A percentile compares a stretch with the other conserved stretches of the same genome.
These are phyloP conservation scores for Cercocebus atys DNA, from an alignment of 2,113 vertebrate species.

Conservation along the genomic window DNA sequence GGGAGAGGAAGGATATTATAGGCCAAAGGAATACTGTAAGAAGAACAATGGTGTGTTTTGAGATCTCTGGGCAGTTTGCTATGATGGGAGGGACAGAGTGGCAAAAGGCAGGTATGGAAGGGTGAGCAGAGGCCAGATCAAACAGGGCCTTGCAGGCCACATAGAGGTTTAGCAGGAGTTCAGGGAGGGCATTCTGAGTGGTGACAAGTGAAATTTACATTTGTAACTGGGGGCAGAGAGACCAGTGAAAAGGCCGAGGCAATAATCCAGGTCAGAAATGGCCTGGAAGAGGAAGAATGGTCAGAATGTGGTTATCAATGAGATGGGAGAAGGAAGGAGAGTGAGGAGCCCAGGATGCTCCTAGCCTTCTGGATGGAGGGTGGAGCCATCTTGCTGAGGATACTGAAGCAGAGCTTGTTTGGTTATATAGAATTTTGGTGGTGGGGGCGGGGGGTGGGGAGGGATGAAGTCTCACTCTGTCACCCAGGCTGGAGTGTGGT, in stretches of 20 bases:
- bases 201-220: not conserved
- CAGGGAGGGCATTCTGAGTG: not conserved
- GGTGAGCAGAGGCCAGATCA: not conserved
- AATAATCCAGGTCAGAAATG: not conserved
- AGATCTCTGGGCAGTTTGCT: not conserved
- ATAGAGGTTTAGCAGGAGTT: not conserved
- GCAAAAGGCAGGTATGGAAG: not conserved
- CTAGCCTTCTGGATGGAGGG: not conserved
- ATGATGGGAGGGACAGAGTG: not conserved
- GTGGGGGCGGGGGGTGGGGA: too few species aligned
- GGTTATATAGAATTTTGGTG: not conserved
- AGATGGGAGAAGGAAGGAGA: not conserved
- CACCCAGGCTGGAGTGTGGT: too few species aligned
- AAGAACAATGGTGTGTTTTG: not conserved
- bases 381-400: not conserved
- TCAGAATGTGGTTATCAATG: not conserved
- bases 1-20: not conserved
- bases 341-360: not conserved
- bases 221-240: not conserved
- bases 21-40: not conserved
- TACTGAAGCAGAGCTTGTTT: not conserved
- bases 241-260: not conserved
- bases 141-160: not conserved
- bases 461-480: too few species aligned
- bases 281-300: not conserved